A percentile compares a stretch with the other conserved stretches of the same genome.
Evolutionary conservation across 2,888 invertebrate species (phyloP).

Genomic region (Lobophora halterata): DNA sequence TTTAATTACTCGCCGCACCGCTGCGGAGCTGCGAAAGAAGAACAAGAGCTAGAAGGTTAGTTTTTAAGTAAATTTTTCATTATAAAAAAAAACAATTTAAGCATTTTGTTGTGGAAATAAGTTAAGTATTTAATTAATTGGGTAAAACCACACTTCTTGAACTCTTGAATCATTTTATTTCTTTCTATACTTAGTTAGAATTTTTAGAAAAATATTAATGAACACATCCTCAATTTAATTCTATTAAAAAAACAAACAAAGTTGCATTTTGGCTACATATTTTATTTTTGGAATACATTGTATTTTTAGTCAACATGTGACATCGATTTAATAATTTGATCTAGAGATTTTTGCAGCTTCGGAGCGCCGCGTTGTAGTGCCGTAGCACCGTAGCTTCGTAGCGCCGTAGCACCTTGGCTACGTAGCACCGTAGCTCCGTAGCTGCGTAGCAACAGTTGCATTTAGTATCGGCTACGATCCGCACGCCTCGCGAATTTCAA

Average conservation of each 20-base stretch:
- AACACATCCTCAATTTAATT: no score
- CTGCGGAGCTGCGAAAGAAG: constrained; percentile 18
- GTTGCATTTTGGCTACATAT: no score
- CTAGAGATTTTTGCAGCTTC: no score
- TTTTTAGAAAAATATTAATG: no score
- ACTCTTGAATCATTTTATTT: no score
- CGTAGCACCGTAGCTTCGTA: constrained; percentile 22
- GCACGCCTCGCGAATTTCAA: constrained; percentile 44
- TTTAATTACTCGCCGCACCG: constrained; percentile 27
- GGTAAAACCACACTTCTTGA: no score
- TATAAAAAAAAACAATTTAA: background rate
- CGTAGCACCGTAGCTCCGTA: constrained; percentile 44
- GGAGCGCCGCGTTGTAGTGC: constrained; percentile 1
- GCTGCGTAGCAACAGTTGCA: constrained; percentile 72
- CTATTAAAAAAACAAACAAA: no score
- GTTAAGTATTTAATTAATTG: no score
- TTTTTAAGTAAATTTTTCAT: background rate
- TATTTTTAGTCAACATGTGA: no score
- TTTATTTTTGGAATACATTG: no score
- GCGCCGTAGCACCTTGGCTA: constrained; percentile 29
- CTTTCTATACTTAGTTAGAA: no score
- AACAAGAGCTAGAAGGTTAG: background rate
- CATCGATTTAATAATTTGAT: no score
- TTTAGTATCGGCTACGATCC: constrained; percentile 54
- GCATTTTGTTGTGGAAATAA: background rate